These are phyloP conservation scores for Herpetotheres cachinnans DNA, from an alignment of 2,113 vertebrate genomes.

Conservation along the genomic window DNA sequence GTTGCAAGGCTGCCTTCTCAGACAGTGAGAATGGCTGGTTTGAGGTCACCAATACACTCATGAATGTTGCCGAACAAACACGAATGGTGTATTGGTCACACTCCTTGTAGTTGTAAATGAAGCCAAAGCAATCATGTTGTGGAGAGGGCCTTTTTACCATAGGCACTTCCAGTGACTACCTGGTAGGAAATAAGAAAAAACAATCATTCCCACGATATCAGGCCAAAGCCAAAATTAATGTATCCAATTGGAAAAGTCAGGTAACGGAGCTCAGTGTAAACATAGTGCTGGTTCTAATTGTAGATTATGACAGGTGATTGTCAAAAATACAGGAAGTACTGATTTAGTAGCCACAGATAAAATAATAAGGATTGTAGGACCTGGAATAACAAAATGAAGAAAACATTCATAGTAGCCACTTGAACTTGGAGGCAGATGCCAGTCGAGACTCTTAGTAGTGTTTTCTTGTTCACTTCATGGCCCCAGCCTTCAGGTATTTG, in stretches of 20 bases:
- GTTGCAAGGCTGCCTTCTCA: background rate
- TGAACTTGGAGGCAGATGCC: background rate
- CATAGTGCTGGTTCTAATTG: background rate
- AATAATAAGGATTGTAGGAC: background rate
- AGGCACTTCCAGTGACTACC: background rate
- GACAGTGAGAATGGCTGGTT: rapidly evolving
- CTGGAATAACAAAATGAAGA: background rate
- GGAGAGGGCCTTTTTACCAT: background rate
- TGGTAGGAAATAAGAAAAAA: background rate
- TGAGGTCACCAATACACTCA: background rate
- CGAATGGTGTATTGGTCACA: rapidly evolving
- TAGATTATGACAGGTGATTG: background rate
- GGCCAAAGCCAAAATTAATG: background rate
- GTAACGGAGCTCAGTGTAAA: background rate
- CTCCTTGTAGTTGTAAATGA: background rate
- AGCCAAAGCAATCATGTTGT: background rate
- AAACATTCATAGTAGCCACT: background rate
- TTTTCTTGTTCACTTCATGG: background rate
- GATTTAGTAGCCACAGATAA: background rate
- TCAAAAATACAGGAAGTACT: background rate
- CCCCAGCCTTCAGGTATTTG: background rate
- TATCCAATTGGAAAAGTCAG: background rate
- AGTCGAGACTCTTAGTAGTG: background rate
- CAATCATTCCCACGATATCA: background rate
- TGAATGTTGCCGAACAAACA: rapidly evolving